Percentiles rank a stretch among this genome's conserved stretches.
phyloP scores from a whole-genome alignment of 2,888 invertebrate species.

The Monoplex corrugatus region DNA sequence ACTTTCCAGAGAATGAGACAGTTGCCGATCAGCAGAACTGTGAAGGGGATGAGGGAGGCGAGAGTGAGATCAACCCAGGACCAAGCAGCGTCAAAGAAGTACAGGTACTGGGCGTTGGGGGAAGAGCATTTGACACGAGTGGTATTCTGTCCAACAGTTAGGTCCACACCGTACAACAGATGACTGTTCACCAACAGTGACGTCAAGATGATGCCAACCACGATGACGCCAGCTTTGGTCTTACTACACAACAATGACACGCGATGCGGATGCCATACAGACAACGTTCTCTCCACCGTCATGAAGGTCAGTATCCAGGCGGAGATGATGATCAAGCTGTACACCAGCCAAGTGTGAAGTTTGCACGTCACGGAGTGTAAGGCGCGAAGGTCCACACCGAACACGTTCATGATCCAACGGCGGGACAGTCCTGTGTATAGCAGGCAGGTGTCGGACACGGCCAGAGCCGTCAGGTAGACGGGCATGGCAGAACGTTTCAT shows the following conservation, averaged over 20 bases:
- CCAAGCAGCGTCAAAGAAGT: slow-evolving; percentile 65
- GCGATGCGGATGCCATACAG: slow-evolving; percentile 68
- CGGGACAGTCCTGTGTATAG: slow-evolving; percentile 70
- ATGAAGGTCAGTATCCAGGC: slow-evolving; percentile 74
- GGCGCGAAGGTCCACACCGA: slow-evolving; percentile 65
- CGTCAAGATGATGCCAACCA: slow-evolving; percentile 57
- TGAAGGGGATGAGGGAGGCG: slow-evolving; percentile 69
- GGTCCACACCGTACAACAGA: slow-evolving; percentile 62
- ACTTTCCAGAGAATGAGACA: slow-evolving; percentile 67
- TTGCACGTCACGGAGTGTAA: slow-evolving; percentile 59
- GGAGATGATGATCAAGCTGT: slow-evolving; percentile 66
- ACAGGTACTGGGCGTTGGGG: slow-evolving; percentile 52
- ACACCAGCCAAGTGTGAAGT: slow-evolving; percentile 68
- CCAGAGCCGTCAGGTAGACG: slow-evolving; percentile 67
- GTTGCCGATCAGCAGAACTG: slow-evolving; percentile 70
- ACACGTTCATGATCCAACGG: slow-evolving; percentile 65
- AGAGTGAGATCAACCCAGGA: slow-evolving; percentile 69
- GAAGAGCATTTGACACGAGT: slow-evolving; percentile 5
- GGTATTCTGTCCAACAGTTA: slow-evolving; percentile 49
- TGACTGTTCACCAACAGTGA: slow-evolving; percentile 62
- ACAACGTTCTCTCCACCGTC: slow-evolving; percentile 69
- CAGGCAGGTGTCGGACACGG: slow-evolving; percentile 66
- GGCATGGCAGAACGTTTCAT: slow-evolving; percentile 66
- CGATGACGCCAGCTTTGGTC: slow-evolving; percentile 53
- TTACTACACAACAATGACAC: slow-evolving; percentile 63